A percentile compares a stretch with the other conserved stretches of the same genome.
Evolutionary conservation across 30 jellyfish, hydroid and myxozoan species (phyloP).

Genomic region (Turritopsis dohrnii): DNA sequence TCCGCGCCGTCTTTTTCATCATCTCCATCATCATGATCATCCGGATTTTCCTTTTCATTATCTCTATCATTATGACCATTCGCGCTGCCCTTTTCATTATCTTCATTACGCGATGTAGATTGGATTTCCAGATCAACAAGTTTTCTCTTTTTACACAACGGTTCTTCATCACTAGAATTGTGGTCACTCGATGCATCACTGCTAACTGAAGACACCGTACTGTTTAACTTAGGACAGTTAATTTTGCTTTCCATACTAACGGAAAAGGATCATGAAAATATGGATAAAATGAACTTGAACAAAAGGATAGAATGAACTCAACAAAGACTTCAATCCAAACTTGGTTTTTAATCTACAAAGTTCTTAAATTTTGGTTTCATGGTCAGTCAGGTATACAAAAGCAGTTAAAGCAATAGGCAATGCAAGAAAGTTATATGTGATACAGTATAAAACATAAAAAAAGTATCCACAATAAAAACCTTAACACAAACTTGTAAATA

Average conservation of each 20-base stretch:
- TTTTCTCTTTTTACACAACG: not conserved
- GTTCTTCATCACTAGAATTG: slow-evolving; percentile 11
- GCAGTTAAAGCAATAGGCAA: not conserved
- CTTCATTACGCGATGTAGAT: not conserved
- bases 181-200: slow-evolving; percentile 1
- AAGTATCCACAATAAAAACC: not conserved
- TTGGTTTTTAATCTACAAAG: not conserved
- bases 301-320: not conserved
- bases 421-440: not conserved
- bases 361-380: not conserved
- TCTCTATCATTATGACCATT: not conserved
- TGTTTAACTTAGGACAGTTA: not conserved
- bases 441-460: not conserved
- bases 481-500: not conserved
- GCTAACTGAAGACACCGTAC: not conserved
- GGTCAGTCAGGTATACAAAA: not conserved
- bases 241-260: not conserved
- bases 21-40: not conserved
- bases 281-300: too few species aligned
- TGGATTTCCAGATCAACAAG: not conserved
- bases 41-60: not conserved
- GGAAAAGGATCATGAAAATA: not conserved
- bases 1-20: too few species aligned
- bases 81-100: not conserved
- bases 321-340: too few species aligned